A percentile compares a stretch with the other conserved stretches of the same genome.
These are phyloP conservation scores for Perithous albicinctus DNA, from an alignment of 2,888 invertebrate genomes.

Conservation along the genomic window DNA sequence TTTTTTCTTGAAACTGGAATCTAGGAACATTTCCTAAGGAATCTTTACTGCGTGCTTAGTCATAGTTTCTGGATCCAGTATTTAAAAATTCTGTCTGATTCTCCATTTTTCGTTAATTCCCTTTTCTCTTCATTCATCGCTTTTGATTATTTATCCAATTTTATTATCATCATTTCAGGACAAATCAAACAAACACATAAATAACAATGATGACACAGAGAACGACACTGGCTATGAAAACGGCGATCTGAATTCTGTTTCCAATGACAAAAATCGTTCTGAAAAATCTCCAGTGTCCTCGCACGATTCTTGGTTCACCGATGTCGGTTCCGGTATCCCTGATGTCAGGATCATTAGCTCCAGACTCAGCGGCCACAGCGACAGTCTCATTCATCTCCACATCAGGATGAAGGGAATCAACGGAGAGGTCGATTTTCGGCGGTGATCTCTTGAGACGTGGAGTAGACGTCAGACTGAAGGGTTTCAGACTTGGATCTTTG, in stretches of 20 bases:
- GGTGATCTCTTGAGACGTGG: slow-evolving; percentile 65
- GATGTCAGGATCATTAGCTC: slow-evolving; percentile 40
- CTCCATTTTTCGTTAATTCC: too few relatives aligned
- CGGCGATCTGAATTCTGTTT: slow-evolving; percentile 69
- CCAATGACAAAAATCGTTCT: slow-evolving; percentile 63
- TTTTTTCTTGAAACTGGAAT: too few relatives aligned
- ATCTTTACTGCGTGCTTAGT: too few relatives aligned
- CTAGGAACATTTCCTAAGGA: too few relatives aligned
- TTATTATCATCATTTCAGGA: background rate
- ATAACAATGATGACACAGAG: slow-evolving; percentile 67
- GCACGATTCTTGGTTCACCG: slow-evolving; percentile 32
- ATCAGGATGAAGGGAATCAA: slow-evolving; percentile 51
- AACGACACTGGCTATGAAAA: slow-evolving; percentile 68
- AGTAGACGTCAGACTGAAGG: slow-evolving; percentile 70
- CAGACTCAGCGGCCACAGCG: slow-evolving; percentile 49
- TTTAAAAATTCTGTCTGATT: too few relatives aligned
- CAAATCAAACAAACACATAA: slow-evolving; percentile 68
- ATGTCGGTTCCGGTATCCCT: slow-evolving; percentile 42
- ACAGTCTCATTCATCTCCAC: slow-evolving; percentile 56
- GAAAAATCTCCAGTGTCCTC: slow-evolving; percentile 58
- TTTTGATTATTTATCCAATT: slow-evolving; percentile 1
- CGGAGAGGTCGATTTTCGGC: slow-evolving; percentile 63
- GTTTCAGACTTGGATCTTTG: slow-evolving; percentile 68
- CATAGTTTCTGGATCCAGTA: too few relatives aligned
- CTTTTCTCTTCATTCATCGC: slow-evolving; percentile 3